These are phyloP conservation scores for Xenopus petersii DNA, from an alignment of 2,797 vertebrate genomes.

Conservation along the genomic window DNA sequence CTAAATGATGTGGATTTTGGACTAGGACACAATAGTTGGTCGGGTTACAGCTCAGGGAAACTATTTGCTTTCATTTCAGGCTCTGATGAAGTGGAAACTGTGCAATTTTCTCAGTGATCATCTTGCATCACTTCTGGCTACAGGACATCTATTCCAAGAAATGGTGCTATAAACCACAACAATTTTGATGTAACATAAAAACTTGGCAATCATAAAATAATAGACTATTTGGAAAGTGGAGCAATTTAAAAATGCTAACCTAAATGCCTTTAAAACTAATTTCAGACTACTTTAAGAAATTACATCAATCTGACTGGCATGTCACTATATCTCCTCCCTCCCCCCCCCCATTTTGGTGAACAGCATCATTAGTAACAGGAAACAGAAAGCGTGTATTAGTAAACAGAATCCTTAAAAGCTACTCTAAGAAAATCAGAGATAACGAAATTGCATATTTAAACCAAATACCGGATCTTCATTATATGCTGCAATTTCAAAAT, in stretches of 20 bases:
- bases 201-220: slow-evolving; percentile 36
- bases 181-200: slow-evolving; percentile 42
- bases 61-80: slow-evolving; percentile 54
- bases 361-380: neutral
- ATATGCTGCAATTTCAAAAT: slow-evolving; percentile 1
- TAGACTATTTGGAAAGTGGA: slow-evolving; percentile 24
- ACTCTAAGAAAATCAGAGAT: neutral
- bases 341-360: slow-evolving; percentile 12
- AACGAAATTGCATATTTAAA: neutral
- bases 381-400: slow-evolving; percentile 9
- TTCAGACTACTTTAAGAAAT: slow-evolving; percentile 31
- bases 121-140: slow-evolving; percentile 44
- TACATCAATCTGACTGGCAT: slow-evolving; percentile 14
- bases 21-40: slow-evolving; percentile 4
- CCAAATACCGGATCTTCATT: slow-evolving; percentile 7
- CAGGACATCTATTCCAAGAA: slow-evolving; percentile 50
- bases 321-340: neutral
- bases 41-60: slow-evolving; percentile 48
- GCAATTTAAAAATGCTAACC: slow-evolving; percentile 35
- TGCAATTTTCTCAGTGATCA: slow-evolving; percentile 52
- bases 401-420: slow-evolving; percentile 2
- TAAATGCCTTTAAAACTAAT: slow-evolving; percentile 29
- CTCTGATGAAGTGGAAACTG: slow-evolving; percentile 54
- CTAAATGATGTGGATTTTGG: slow-evolving; percentile 10
- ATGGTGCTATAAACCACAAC: slow-evolving; percentile 35